Conservation (phyloP, 2,113 vertebrate species). For the Engystomops pustulosus region DNA sequence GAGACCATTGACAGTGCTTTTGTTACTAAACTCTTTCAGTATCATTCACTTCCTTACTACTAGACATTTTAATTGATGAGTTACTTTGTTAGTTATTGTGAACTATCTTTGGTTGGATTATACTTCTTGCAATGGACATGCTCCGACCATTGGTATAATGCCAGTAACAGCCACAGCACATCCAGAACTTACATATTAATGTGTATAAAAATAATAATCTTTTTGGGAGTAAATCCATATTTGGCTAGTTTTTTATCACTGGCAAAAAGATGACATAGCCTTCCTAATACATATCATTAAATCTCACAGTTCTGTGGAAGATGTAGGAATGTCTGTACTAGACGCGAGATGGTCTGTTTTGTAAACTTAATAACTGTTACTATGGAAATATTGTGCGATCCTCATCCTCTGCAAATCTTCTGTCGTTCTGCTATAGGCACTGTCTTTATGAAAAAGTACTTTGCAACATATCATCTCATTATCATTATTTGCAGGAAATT, state of each 20-base stretch:
- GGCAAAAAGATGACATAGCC: background rate
- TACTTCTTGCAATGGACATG: too few species aligned
- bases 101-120: background rate
- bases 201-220: background rate
- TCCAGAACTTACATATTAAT: background rate
- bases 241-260: background rate
- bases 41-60: background rate
- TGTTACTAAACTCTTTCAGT: background rate
- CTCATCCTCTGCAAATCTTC: background rate
- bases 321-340: slow-evolving; percentile 2
- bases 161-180: background rate
- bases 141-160: background rate
- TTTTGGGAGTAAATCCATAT: background rate
- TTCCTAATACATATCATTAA: slow-evolving; percentile 13
- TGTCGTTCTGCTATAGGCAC: background rate
- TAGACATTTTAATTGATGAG: background rate
- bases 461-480: background rate
- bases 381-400: slow-evolving; percentile 12
- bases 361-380: slow-evolving; percentile 13
- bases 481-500: too few species aligned
- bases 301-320: background rate
- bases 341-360: slow-evolving; percentile 3
- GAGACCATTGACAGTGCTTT: background rate
- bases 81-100: background rate
- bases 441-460: background rate